A percentile compares a stretch with the other conserved stretches of the same genome.
Conservation (phyloP, 2,113 vertebrate species). For the Salvelinus fontinalis region DNA sequence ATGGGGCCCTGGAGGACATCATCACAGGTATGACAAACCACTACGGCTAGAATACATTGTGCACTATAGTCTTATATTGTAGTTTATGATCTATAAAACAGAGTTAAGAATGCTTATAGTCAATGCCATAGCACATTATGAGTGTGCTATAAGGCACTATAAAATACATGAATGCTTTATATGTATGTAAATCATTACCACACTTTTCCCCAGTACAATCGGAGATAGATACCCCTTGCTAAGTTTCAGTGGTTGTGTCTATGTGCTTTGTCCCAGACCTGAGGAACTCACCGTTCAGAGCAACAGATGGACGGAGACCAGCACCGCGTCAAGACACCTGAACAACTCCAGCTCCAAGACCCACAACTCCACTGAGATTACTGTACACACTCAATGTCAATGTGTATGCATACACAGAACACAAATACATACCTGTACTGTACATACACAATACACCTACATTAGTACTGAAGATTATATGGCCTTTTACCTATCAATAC, state of each 20-base stretch:
- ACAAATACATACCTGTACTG: slow-evolving; percentile 24
- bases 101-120: no score
- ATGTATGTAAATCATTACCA: neutral
- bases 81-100: no score
- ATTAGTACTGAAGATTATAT: neutral
- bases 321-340: slow-evolving; percentile 75
- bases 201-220: slow-evolving; percentile 22
- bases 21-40: slow-evolving; percentile 75
- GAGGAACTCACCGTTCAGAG: slow-evolving; percentile 89
- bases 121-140: no score
- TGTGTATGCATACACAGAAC: slow-evolving; percentile 5
- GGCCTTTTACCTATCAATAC: neutral
- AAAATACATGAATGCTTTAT: neutral
- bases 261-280: slow-evolving; percentile 74
- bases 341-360: slow-evolving; percentile 58
- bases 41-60: no score
- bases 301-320: slow-evolving; percentile 78
- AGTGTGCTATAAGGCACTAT: no score
- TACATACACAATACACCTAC: slow-evolving; percentile 39
- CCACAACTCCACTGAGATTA: neutral
- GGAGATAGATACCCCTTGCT: slow-evolving; percentile 70
- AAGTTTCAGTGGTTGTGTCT: neutral
- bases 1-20: slow-evolving; percentile 94
- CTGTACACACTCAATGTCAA: slow-evolving; percentile 18
- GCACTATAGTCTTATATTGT: no score